Conservation (phyloP, 2,888 invertebrate species). For the Halictus ligatus region DNA sequence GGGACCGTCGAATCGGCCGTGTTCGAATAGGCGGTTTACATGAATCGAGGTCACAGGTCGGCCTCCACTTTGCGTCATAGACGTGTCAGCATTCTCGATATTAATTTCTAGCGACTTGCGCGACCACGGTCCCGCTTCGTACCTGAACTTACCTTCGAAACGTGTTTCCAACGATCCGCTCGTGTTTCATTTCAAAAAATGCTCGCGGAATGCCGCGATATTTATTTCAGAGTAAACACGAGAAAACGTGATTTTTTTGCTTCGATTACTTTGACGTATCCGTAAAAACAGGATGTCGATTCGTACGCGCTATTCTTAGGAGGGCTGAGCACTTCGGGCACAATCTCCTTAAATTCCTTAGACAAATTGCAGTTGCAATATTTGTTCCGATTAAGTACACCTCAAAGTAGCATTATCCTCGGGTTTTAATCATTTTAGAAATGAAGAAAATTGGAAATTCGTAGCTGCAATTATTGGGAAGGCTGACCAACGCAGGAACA, state of each 20-base stretch:
- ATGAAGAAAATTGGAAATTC: background rate
- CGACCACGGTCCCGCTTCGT: constrained; percentile 8
- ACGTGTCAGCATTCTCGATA: constrained; percentile 32
- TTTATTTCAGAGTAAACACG: background rate
- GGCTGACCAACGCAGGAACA: background rate
- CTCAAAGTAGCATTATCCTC: too few relatives aligned
- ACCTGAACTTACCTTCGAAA: constrained; percentile 16
- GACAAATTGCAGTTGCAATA: background rate
- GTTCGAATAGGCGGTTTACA: constrained; percentile 44
- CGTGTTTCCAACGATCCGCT: constrained; percentile 12
- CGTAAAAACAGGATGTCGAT: background rate
- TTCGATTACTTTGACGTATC: background rate
- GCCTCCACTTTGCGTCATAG: constrained; percentile 48
- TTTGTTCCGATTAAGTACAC: background rate
- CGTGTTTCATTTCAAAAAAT: constrained; percentile 7
- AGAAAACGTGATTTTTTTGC: background rate
- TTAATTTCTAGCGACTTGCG: constrained; percentile 40
- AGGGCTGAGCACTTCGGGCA: background rate
- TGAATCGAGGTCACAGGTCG: constrained; percentile 64
- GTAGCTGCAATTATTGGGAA: background rate
- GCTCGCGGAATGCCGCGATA: background rate
- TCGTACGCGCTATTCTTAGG: background rate
- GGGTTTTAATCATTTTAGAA: too few relatives aligned
- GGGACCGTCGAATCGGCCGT: constrained; percentile 12
- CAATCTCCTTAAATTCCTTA: background rate